Evolutionary conservation across 2,113 vertebrate species (phyloP).

Genomic region (Epinephelus lanceolatus): DNA sequence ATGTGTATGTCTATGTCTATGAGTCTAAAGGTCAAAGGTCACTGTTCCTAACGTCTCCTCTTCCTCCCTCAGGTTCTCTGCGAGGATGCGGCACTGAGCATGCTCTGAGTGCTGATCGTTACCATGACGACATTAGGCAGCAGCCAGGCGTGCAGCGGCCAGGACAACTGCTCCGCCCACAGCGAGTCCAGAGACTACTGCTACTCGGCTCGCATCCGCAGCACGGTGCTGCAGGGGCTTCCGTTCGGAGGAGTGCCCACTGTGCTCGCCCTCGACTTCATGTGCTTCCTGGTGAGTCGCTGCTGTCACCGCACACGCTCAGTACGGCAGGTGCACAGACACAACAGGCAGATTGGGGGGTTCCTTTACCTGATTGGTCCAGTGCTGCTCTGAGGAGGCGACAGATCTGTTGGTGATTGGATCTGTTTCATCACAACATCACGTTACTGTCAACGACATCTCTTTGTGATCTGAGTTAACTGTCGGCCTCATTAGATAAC

Average conservation of each 20-base stretch:
- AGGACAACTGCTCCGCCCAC: slow-evolving; percentile 80
- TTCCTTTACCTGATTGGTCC: no score
- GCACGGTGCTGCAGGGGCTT: slow-evolving; percentile 97
- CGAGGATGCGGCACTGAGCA: slow-evolving; percentile 89
- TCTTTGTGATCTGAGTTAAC: no score
- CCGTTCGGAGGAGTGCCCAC: slow-evolving; percentile 97
- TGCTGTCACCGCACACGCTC: not conserved
- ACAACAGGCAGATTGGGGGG: no score
- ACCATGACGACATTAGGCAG: slow-evolving; percentile 85
- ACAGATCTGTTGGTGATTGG: no score
- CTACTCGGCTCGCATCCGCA: slow-evolving; percentile 95
- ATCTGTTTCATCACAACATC: no score
- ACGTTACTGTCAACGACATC: no score
- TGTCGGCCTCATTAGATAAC: no score
- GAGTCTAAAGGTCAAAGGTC: no score
- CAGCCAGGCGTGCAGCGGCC: slow-evolving; percentile 76
- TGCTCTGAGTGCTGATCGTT: slow-evolving; percentile 85
- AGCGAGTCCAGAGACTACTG: slow-evolving; percentile 92
- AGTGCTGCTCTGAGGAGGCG: no score
- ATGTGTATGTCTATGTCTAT: no score
- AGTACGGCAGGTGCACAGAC: no score
- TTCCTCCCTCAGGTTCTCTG: slow-evolving; percentile 31
- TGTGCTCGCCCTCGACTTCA: slow-evolving; percentile 96
- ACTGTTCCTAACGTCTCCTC: no score
- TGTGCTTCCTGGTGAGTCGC: slow-evolving; percentile 96